Evolutionary conservation across 2,797 vertebrate genomes (phyloP).

Genomic region (Gambusia yucatana): DNA sequence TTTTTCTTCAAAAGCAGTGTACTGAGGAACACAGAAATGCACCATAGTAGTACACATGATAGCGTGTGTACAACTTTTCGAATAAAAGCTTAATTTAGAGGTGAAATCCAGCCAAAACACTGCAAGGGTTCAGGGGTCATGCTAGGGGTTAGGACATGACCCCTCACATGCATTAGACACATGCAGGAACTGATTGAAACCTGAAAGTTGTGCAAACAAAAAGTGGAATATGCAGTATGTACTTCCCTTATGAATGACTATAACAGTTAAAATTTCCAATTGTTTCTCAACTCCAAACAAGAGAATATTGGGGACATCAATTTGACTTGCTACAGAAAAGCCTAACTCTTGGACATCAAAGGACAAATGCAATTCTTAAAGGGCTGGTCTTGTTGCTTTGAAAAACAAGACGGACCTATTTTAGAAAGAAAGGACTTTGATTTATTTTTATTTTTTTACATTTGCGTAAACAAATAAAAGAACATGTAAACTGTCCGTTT

Average conservation of each 20-base stretch:
- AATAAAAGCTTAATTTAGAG: no score
- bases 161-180: neutral
- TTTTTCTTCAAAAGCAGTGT: no score
- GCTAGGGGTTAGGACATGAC: neutral
- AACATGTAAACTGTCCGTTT: conserved; percentile 86
- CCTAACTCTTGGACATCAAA: neutral
- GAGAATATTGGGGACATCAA: neutral
- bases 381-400: conserved; percentile 26
- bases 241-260: neutral
- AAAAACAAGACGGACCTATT: conserved; percentile 89
- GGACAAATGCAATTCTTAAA: neutral
- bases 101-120: no score
- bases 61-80: no score
- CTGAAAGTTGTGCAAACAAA: neutral
- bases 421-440: conserved; percentile 88
- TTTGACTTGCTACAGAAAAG: neutral
- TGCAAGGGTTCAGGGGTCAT: neutral
- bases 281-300: neutral
- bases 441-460: conserved; percentile 79
- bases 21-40: no score
- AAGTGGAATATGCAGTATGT: neutral
- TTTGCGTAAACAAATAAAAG: conserved; percentile 93
- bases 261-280: neutral
- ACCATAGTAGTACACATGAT: conserved; percentile 2
- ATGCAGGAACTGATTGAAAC: neutral